Evolutionary conservation across 2,113 vertebrate species (phyloP).

Genomic region (Fregetta grallaria): DNA sequence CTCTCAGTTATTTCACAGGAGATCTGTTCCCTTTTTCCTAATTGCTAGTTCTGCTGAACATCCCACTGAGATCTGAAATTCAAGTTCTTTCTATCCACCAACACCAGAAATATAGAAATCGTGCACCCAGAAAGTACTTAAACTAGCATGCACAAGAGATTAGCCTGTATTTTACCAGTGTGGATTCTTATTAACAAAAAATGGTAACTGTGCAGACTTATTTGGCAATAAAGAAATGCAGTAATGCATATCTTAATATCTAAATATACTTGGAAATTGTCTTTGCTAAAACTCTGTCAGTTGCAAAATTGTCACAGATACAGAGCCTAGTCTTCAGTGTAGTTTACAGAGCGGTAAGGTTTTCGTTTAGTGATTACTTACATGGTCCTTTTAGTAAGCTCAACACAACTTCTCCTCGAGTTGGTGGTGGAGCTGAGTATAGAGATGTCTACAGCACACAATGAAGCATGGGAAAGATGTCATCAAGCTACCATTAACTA

Average conservation of each 20-base stretch:
- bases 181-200: not conserved
- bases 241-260: not conserved
- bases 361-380: not conserved
- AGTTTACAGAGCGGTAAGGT: not conserved
- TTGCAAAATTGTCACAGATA: not conserved
- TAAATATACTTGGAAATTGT: not conserved
- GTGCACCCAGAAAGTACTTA: not conserved
- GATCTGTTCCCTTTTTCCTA: slow-evolving; percentile 50
- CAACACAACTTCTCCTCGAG: not conserved
- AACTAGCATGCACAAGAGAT: not conserved
- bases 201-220: not conserved
- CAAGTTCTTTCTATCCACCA: not conserved
- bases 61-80: slow-evolving; percentile 29
- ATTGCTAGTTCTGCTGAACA: slow-evolving; percentile 17
- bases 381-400: not conserved
- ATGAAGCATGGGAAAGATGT: not conserved
- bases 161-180: not conserved
- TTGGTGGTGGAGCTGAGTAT: not conserved
- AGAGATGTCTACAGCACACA: not conserved
- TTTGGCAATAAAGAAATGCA: not conserved
- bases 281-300: not conserved
- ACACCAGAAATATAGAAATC: not conserved
- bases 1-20: slow-evolving; percentile 28
- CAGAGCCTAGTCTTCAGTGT: not conserved
- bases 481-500: not conserved